Evolutionary conservation across 2,888 invertebrate genomes (phyloP).

Genomic region (Dastarcus helophoroides): DNA sequence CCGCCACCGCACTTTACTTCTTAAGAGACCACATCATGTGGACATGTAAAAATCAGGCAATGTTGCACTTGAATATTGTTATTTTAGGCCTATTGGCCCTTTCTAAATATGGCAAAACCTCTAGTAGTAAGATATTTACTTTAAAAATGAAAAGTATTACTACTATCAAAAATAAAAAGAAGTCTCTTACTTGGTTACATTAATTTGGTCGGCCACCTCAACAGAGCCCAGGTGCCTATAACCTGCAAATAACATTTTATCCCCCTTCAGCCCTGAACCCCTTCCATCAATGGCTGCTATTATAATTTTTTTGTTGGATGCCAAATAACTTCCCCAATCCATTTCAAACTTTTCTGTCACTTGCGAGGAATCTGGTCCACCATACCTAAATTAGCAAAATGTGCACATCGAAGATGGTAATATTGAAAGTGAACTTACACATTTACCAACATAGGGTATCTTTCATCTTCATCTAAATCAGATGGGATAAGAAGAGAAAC

Average conservation of each 20-base stretch:
- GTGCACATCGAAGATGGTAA: constrained; percentile 3
- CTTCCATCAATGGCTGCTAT: constrained; percentile 84
- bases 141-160: too few relatives aligned
- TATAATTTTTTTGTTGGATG: constrained; percentile 72
- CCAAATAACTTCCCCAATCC: constrained; percentile 82
- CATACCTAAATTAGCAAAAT: constrained; percentile 52
- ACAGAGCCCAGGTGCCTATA: constrained; percentile 78
- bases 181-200: constrained; percentile 55
- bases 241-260: constrained; percentile 66
- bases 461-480: constrained; percentile 55
- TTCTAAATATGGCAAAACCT: too few relatives aligned
- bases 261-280: constrained; percentile 79
- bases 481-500: constrained; percentile 65
- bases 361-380: constrained; percentile 80
- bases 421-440: constrained; percentile 62
- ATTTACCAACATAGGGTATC: constrained; percentile 73
- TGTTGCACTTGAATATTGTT: too few relatives aligned
- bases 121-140: too few relatives aligned
- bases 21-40: too few relatives aligned
- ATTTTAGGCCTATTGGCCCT: too few relatives aligned
- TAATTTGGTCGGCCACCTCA: constrained; percentile 86
- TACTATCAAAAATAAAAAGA: constrained; percentile 3
- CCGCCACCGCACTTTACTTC: too few relatives aligned
- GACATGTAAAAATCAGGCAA: too few relatives aligned
- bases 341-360: constrained; percentile 73